Conservation (phyloP, 1,140 invertebrate genomes). For the Tetramorium alpestre region DNA sequence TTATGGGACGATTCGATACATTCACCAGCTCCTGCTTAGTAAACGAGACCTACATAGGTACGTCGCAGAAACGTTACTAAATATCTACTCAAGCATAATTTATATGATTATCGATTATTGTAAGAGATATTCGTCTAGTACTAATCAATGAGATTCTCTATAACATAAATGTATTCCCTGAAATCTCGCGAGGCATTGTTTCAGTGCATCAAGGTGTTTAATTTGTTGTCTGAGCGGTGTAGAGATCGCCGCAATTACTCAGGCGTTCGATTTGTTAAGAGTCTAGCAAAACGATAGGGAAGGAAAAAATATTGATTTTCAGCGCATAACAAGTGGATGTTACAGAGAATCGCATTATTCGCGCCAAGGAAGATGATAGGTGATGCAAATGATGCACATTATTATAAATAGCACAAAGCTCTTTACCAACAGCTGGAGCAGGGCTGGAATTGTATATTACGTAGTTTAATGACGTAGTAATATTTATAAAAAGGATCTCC, state of each 20-base stretch:
- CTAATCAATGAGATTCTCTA: constrained; percentile 76
- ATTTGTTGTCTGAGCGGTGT: neutral
- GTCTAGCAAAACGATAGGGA: neutral
- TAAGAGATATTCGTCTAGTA: constrained; percentile 58
- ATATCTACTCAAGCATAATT: constrained; percentile 80
- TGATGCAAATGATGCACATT: constrained; percentile 79
- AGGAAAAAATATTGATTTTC: constrained; percentile 12
- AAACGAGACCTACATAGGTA: constrained; percentile 72
- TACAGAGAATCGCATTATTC: constrained; percentile 79
- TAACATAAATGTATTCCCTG: constrained; percentile 50
- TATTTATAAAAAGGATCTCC: constrained; percentile 72
- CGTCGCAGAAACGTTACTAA: constrained; percentile 76
- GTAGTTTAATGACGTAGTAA: constrained; percentile 74
- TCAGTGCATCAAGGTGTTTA: neutral
- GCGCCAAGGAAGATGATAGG: constrained; percentile 78
- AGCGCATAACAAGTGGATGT: constrained; percentile 65
- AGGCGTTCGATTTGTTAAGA: neutral
- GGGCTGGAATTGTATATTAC: constrained; percentile 80
- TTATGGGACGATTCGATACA: constrained; percentile 75
- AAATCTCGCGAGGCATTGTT: constrained; percentile 13
- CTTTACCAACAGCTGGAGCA: constrained; percentile 76
- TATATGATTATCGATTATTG: constrained; percentile 76
- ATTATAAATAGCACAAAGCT: constrained; percentile 86
- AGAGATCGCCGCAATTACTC: neutral
- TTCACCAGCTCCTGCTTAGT: constrained; percentile 77